Conservation (phyloP, 1,140 invertebrate genomes). For the Nomia melanderi region DNA sequence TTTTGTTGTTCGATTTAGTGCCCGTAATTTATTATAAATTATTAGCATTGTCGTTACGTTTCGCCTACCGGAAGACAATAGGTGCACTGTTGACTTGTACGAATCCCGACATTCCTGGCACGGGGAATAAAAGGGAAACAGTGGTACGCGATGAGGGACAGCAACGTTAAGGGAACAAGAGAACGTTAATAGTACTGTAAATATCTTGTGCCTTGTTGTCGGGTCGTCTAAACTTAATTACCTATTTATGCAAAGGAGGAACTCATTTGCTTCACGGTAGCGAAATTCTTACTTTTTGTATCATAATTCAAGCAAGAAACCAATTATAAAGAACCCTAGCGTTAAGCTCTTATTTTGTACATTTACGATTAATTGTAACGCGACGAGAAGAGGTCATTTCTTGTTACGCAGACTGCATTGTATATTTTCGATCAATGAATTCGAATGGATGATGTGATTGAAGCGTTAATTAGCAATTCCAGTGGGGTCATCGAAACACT, state of each 20-base stretch:
- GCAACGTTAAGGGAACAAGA: not conserved
- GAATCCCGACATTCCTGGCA: not conserved
- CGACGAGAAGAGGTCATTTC: not conserved
- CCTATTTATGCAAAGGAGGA: constrained; percentile 19
- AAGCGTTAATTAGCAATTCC: not conserved
- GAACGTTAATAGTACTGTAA: constrained; percentile 39
- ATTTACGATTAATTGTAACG: constrained; percentile 22
- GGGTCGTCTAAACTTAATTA: not conserved
- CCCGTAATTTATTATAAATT: constrained; percentile 48
- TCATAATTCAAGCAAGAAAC: not conserved
- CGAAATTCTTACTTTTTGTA: not conserved
- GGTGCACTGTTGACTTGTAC: not conserved
- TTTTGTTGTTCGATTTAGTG: not conserved
- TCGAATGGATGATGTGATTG: not conserved
- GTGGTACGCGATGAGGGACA: too few relatives aligned
- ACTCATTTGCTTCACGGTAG: not conserved
- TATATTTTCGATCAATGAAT: not conserved
- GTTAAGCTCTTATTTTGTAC: constrained; percentile 9
- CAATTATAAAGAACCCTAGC: not conserved
- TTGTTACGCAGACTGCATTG: not conserved
- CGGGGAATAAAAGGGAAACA: not conserved
- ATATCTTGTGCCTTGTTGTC: constrained; percentile 18
- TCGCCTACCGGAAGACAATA: not conserved
- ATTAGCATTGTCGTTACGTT: constrained; percentile 9
- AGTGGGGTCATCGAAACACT: not conserved